Conservation (phyloP, 2,113 vertebrate species). For the Cavia porcellus region DNA sequence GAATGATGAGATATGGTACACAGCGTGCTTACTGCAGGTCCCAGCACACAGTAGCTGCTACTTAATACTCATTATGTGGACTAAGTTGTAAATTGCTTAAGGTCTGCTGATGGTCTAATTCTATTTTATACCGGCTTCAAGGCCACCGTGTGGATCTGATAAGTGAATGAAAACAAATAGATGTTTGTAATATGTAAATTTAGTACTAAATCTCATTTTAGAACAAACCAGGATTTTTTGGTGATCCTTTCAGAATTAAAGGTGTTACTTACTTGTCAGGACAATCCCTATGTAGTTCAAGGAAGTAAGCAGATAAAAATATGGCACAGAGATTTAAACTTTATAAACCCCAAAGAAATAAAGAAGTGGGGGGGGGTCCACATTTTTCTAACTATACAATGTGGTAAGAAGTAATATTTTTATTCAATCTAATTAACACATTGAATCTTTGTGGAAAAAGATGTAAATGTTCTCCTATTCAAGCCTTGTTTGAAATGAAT, state of each 20-base stretch:
- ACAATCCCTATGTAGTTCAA: background rate
- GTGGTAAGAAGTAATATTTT: background rate
- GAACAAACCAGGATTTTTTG: background rate
- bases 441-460: background rate
- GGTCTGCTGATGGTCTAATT: background rate
- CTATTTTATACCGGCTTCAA: background rate
- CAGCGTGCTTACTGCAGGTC: background rate
- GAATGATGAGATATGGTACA: background rate
- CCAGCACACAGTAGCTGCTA: background rate
- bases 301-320: background rate
- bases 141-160: background rate
- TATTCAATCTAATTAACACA: background rate
- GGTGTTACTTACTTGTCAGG: background rate
- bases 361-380: background rate
- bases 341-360: slow-evolving; percentile 24
- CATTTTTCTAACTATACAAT: slow-evolving; percentile 17
- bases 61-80: background rate
- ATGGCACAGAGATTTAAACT: background rate
- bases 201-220: background rate
- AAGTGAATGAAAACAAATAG: background rate
- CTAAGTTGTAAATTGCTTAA: background rate
- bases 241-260: slow-evolving; percentile 23
- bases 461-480: background rate
- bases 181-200: background rate
- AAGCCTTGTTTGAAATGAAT: background rate